These are phyloP conservation scores for Neodiprion virginianus DNA, from an alignment of 1,140 invertebrate species.

Conservation along the genomic window DNA sequence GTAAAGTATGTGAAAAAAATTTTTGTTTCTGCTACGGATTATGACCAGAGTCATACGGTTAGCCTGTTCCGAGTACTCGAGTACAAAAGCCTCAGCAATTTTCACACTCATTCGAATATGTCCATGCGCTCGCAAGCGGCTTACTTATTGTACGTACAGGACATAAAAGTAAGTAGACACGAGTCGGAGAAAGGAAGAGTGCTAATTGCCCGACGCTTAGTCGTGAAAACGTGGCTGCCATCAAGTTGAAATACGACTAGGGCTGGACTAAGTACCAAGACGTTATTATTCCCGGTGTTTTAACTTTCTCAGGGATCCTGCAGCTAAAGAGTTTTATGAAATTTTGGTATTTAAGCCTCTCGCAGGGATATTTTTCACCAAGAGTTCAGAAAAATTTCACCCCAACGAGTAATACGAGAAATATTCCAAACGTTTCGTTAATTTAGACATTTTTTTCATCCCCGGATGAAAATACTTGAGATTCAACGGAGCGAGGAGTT, in stretches of 20 bases:
- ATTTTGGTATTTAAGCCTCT: not conserved
- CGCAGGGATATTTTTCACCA: not conserved
- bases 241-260: not conserved
- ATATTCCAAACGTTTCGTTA: conserved; percentile 7
- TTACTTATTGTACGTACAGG: too few species aligned
- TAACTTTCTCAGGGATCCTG: not conserved
- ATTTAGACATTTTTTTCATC: not conserved
- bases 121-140: too few species aligned
- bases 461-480: not conserved
- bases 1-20: too few species aligned
- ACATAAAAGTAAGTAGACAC: too few species aligned
- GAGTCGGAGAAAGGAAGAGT: not conserved
- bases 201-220: not conserved
- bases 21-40: too few species aligned
- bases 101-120: too few species aligned
- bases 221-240: not conserved
- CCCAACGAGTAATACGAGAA: not conserved
- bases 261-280: not conserved
- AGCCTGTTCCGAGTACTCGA: too few species aligned
- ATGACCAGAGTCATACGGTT: too few species aligned
- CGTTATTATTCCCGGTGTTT: not conserved
- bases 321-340: conserved; percentile 1
- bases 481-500: not conserved
- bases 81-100: too few species aligned
- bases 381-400: not conserved